Conservation (phyloP, 2,888 invertebrate species). For the Punctoribates punctum region DNA sequence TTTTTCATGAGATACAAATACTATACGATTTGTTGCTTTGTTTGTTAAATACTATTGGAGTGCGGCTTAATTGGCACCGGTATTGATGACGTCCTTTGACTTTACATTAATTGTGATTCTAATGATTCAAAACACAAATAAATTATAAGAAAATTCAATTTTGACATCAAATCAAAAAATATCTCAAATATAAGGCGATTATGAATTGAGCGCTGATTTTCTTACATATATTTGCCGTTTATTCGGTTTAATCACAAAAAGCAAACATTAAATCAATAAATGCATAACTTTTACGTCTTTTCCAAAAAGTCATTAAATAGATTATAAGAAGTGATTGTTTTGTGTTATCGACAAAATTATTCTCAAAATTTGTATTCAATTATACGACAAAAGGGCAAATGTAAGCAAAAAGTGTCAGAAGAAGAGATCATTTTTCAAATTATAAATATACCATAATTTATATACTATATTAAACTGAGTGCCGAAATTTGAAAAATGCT, state of each 20-base stretch:
- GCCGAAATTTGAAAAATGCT: slow-evolving; percentile 17
- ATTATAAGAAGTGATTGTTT: too few species aligned
- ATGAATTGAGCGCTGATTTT: background rate
- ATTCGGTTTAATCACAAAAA: too few species aligned
- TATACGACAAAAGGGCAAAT: too few species aligned
- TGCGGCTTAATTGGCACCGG: background rate
- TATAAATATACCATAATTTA: slow-evolving; percentile 26
- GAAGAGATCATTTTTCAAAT: slow-evolving; percentile 1
- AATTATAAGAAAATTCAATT: background rate
- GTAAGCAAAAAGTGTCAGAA: background rate
- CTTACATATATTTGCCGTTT: too few species aligned
- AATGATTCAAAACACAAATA: background rate
- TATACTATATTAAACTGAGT: slow-evolving; percentile 18
- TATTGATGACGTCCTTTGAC: background rate
- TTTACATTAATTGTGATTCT: background rate
- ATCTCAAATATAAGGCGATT: too few species aligned
- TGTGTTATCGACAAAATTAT: too few species aligned
- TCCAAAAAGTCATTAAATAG: too few species aligned
- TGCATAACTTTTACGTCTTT: too few species aligned
- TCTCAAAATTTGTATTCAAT: too few species aligned
- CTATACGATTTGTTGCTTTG: slow-evolving; percentile 24
- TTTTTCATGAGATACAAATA: background rate
- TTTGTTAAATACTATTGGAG: slow-evolving; percentile 5
- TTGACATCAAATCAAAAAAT: too few species aligned
- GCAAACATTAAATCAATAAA: too few species aligned